Evolutionary conservation across 2,888 invertebrate genomes (phyloP).

Genomic region (Epinotia demarniana): DNA sequence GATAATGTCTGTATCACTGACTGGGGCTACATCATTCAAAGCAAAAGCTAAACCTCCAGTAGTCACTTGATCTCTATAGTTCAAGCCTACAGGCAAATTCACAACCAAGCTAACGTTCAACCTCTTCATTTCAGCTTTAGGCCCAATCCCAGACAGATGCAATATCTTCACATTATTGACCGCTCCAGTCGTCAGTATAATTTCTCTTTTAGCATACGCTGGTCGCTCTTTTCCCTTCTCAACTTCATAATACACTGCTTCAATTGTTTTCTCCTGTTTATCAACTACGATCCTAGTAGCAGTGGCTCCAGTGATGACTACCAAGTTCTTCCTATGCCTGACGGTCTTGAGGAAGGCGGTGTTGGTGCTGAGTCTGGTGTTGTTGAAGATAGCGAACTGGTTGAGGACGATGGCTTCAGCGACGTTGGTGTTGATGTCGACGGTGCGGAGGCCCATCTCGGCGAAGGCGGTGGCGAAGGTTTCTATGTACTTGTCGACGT

Average conservation of each 20-base stretch:
- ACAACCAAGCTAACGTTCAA: slow-evolving; percentile 68
- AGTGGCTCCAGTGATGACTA: slow-evolving; percentile 71
- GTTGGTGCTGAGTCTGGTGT: slow-evolving; percentile 77
- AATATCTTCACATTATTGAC: slow-evolving; percentile 76
- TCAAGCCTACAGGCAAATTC: slow-evolving; percentile 74
- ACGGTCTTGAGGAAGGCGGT: slow-evolving; percentile 75
- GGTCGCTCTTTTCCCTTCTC: slow-evolving; percentile 74
- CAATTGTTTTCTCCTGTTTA: slow-evolving; percentile 71
- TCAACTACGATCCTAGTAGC: slow-evolving; percentile 75
- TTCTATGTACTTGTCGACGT: slow-evolving; percentile 74
- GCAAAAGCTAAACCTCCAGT: slow-evolving; percentile 76
- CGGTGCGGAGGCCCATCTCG: slow-evolving; percentile 74
- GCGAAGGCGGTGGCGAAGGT: slow-evolving; percentile 71
- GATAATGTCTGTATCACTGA: slow-evolving; percentile 69
- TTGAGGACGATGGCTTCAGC: slow-evolving; percentile 76
- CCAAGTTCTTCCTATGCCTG: slow-evolving; percentile 73
- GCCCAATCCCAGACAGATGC: slow-evolving; percentile 78
- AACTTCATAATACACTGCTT: slow-evolving; percentile 73
- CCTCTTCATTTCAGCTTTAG: slow-evolving; percentile 68
- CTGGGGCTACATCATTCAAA: slow-evolving; percentile 66
- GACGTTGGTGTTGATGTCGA: slow-evolving; percentile 76
- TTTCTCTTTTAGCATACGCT: slow-evolving; percentile 76
- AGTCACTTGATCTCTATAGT: slow-evolving; percentile 80
- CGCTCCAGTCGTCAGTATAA: slow-evolving; percentile 75
- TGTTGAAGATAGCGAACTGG: slow-evolving; percentile 74